A percentile compares a stretch with the other conserved stretches of the same genome.
phyloP scores from a whole-genome alignment of 2,888 invertebrate species.

The Drosophila prolongata region DNA sequence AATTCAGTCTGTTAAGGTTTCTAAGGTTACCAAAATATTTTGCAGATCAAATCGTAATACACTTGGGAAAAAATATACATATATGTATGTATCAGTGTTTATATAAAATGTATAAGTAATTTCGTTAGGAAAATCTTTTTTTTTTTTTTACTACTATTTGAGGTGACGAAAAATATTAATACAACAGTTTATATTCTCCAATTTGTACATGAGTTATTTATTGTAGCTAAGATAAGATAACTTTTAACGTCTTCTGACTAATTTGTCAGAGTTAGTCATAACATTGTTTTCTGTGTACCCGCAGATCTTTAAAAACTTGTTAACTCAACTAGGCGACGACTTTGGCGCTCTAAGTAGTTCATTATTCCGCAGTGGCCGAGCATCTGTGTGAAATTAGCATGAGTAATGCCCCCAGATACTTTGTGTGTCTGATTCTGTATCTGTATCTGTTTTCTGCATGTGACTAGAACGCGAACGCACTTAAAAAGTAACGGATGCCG shows the following conservation, averaged over 20 bases:
- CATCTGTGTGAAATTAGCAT: slow-evolving; percentile 47
- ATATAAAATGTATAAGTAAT: too few relatives aligned
- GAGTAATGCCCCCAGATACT: slow-evolving; percentile 38
- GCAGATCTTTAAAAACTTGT: slow-evolving; percentile 8
- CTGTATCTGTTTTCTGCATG: slow-evolving; percentile 24
- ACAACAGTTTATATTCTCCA: too few relatives aligned
- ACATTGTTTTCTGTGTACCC: slow-evolving; percentile 5
- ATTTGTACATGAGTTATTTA: too few relatives aligned
- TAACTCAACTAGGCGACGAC: slow-evolving; percentile 22
- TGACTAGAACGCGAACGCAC: slow-evolving; percentile 29
- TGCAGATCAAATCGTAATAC: slow-evolving; percentile 1
- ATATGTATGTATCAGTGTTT: not conserved
- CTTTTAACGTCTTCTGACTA: too few relatives aligned
- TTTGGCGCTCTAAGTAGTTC: slow-evolving; percentile 65
- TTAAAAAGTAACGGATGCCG: slow-evolving; percentile 32
- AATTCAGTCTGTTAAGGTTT: not conserved
- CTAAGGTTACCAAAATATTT: too few relatives aligned
- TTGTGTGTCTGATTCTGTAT: slow-evolving; percentile 4
- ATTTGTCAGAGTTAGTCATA: not conserved
- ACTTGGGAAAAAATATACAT: not conserved
- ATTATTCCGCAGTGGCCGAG: slow-evolving; percentile 52
- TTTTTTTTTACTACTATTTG: too few relatives aligned
- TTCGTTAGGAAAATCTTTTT: too few relatives aligned
- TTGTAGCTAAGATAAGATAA: too few relatives aligned
- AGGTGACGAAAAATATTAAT: too few relatives aligned